Evolutionary conservation across 2,797 vertebrate species (phyloP), one percentile per base, ranked within the genome.

Genomic region (Sorex maritimensis): DNA sequence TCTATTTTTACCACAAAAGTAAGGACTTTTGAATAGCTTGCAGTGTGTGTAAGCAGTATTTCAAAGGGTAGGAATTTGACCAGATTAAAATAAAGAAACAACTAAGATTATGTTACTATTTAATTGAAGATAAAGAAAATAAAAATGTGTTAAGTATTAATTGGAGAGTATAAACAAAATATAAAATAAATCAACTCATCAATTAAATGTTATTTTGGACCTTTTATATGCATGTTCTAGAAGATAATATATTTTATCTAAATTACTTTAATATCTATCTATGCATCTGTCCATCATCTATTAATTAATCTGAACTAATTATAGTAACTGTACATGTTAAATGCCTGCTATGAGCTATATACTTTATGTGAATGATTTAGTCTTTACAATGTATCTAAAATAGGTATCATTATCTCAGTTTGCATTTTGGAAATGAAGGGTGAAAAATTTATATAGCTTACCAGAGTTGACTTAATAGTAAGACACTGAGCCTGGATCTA

Each of bases 1-100:
- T 65, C 21, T 23, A 21, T 61, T 92, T 92, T 86, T 75, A 52
- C 52, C 38, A 44, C 26, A 34, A 84, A 89, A 77, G 28, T 6
- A 12, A 84, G 49, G n/a, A 30, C 2, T 93, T 90, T 26, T 23
- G 49, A 72, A 67, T 34, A 38, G 68, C 58, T 84, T 67, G 46
- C 26, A 83, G 26, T 67, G 8, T 67, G 58, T 61, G 7, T 21
- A 61, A 23, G 3, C 5, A 61, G 17, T 61, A 17, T 61, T 61
- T 61, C 58, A 61, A 61, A 61, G 24, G 3, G 28, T 26, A 28
- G 26, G 10, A 4, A 23, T 67, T 67, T 67, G 28, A 67, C 8
- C 19, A 28, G 6, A 67, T 26, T 28, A 67, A 67, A 26, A 28
- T 28, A 67, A 67, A 28, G 26, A 67, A 67, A 41, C 34, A 34